Evolutionary conservation across 2,113 vertebrate genomes (phyloP).

Genomic region (Mesocricetus auratus): DNA sequence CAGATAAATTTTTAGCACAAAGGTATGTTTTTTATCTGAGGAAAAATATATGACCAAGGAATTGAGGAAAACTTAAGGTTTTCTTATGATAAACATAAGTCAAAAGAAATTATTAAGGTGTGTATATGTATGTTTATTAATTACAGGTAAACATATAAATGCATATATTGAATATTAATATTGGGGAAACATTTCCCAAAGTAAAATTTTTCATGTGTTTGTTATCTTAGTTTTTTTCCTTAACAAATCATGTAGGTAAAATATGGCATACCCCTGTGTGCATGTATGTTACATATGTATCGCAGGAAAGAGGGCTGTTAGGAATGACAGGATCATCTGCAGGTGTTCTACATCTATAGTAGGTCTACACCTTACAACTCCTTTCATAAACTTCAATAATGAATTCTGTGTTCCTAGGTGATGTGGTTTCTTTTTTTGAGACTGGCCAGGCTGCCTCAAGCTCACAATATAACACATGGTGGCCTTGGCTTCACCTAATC

Average conservation of each 20-base stretch:
- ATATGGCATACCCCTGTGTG: not conserved
- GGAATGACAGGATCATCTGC: not conserved
- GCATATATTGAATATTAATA: not conserved
- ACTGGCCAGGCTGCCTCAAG: not conserved
- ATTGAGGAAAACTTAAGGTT: conserved; percentile 18
- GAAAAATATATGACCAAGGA: not conserved
- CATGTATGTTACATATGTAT: too few relatives aligned
- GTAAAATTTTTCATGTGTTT: not conserved
- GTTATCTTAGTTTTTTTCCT: not conserved
- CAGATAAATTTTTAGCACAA: conserved; percentile 36
- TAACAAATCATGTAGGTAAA: not conserved
- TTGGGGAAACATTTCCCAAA: not conserved
- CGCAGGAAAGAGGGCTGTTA: not conserved
- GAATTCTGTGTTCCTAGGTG: not conserved
- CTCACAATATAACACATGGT: not conserved
- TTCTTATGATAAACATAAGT: not conserved
- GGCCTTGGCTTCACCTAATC: not conserved
- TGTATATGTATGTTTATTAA: not conserved
- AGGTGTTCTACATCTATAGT: not conserved
- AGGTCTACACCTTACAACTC: not conserved
- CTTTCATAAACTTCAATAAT: not conserved
- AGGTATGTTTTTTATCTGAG: conserved; percentile 27
- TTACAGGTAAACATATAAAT: not conserved
- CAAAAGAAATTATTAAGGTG: conserved; percentile 25
- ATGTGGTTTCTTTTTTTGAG: not conserved